Evolutionary conservation across 1,140 invertebrate genomes (phyloP).

Genomic region (Caenorhabditis inopinata): DNA sequence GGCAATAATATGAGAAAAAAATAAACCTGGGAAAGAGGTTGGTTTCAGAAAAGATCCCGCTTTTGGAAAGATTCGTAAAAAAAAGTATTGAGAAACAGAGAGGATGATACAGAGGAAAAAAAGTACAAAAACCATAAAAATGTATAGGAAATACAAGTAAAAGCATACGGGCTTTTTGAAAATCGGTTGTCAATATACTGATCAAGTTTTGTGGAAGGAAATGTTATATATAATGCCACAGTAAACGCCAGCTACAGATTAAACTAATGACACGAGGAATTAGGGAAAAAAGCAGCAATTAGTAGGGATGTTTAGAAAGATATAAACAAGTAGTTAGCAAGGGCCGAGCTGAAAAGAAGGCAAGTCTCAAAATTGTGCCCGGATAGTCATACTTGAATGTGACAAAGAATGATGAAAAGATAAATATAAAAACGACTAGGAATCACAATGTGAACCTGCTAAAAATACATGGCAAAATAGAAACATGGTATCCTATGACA

Average conservation of each 20-base stretch:
- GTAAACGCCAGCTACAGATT: not conserved
- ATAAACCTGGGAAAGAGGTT: not conserved
- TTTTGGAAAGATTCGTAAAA: not conserved
- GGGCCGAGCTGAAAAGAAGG: not conserved
- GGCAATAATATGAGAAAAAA: not conserved
- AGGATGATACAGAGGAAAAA: not conserved
- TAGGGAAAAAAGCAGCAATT: not conserved
- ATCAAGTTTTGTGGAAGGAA: not conserved
- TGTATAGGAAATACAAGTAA: not conserved
- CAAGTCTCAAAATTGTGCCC: not conserved
- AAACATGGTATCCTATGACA: conserved; percentile 73
- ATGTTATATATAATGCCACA: not conserved
- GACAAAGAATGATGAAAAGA: not conserved
- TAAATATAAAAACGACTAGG: too few relatives aligned
- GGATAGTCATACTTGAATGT: not conserved
- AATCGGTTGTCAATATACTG: too few relatives aligned
- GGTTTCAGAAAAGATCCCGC: not conserved
- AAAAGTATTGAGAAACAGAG: not conserved
- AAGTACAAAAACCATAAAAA: not conserved
- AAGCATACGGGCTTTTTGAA: too few relatives aligned
- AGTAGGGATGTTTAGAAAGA: not conserved
- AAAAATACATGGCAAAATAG: too few relatives aligned
- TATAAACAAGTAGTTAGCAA: not conserved
- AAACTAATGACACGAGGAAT: not conserved
- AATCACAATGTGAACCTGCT: too few relatives aligned